Percentiles rank a stretch among this genome's conserved stretches.
These are phyloP conservation scores for Pteronura brasiliensis DNA, from an alignment of 2,113 vertebrate species.

Conservation along the genomic window DNA sequence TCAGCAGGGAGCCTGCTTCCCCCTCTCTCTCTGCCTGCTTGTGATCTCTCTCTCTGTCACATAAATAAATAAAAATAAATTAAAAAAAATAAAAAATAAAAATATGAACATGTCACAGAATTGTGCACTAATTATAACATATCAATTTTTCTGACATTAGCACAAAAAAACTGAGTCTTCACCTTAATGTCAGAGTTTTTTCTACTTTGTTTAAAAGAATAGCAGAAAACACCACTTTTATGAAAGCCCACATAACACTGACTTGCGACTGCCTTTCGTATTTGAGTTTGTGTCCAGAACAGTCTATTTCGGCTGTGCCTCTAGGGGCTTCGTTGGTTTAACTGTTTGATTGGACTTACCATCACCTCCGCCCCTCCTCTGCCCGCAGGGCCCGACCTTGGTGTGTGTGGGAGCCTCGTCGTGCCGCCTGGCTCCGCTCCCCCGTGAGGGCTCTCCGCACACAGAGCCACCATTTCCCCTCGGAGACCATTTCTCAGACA, in stretches of 20 bases:
- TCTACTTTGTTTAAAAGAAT: not conserved
- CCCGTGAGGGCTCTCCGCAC: fast-evolving
- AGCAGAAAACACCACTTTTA: not conserved
- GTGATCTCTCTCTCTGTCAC: no score
- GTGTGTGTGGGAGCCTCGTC: fast-evolving
- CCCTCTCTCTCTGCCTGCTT: no score
- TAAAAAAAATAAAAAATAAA: not conserved
- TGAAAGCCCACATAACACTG: not conserved
- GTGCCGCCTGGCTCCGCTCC: not conserved
- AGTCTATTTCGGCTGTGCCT: not conserved
- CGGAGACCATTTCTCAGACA: fast-evolving
- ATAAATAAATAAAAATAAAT: no score
- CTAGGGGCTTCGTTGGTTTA: not conserved
- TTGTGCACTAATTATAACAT: not conserved
- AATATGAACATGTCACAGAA: not conserved
- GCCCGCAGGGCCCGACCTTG: fast-evolving
- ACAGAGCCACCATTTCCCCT: fast-evolving
- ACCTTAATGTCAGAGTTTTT: not conserved
- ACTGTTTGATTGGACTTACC: not conserved
- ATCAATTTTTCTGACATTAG: not conserved
- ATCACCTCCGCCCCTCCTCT: no score
- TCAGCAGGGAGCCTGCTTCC: no score
- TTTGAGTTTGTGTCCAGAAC: not conserved
- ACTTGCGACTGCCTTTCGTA: not conserved
- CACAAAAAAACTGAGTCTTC: not conserved